Conservation (phyloP, 2,888 invertebrate genomes). For the Suillia variegata region DNA sequence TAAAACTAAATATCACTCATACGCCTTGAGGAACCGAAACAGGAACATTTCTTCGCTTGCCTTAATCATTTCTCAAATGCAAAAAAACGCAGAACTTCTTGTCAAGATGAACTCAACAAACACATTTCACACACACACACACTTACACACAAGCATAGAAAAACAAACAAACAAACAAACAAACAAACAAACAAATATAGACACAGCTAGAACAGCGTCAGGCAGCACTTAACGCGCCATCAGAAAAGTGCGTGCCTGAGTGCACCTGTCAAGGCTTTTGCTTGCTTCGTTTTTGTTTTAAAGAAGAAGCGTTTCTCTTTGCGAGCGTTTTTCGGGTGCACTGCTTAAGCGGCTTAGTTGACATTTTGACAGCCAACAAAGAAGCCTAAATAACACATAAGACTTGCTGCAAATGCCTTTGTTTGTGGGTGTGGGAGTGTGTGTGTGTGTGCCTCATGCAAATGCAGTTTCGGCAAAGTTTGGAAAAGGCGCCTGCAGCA, state of each 20-base stretch:
- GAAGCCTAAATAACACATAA: neutral
- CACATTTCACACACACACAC: neutral
- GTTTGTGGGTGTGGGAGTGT: neutral
- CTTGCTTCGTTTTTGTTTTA: slow-evolving; percentile 23
- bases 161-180: too few relatives aligned
- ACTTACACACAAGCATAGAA: neutral
- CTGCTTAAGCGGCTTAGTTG: slow-evolving; percentile 39
- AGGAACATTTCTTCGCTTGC: too few relatives aligned
- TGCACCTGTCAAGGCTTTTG: slow-evolving; percentile 44
- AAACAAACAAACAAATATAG: too few relatives aligned
- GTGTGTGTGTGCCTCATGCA: slow-evolving; percentile 20
- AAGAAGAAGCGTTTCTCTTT: slow-evolving; percentile 12
- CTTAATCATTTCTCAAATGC: too few relatives aligned
- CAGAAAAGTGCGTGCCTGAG: slow-evolving; percentile 31
- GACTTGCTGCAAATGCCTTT: neutral
- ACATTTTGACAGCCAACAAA: slow-evolving; percentile 45
- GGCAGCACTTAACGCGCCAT: neutral
- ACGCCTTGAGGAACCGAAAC: slow-evolving; percentile 16
- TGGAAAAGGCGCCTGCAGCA: too few relatives aligned
- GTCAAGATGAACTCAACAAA: slow-evolving; percentile 1
- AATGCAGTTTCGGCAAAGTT: slow-evolving; percentile 15
- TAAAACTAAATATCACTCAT: too few relatives aligned
- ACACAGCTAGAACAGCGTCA: neutral
- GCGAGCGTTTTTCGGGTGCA: slow-evolving; percentile 28
- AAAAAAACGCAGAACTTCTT: neutral